Base-by-base conservation (phyloP, 2,797 vertebrate species). In the Hyperoplus immaculatus region DNA sequence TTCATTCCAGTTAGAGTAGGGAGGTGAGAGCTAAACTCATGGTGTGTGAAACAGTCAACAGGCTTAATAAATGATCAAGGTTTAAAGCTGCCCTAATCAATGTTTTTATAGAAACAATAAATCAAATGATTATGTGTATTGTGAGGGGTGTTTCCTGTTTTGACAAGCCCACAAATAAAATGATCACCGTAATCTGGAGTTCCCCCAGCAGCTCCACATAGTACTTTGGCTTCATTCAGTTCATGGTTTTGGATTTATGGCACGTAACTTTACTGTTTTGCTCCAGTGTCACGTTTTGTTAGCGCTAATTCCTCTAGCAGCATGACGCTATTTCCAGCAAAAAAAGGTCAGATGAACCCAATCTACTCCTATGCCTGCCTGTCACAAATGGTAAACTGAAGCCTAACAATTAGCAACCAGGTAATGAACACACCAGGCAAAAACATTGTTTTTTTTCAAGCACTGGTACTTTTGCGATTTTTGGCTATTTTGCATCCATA, bases 21-120 rank as follows among this genome's bases (percentile, higher is more conserved):
- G 45, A 15, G 51, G 47, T 55, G 29, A 29, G 12, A 71, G 69
- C 58, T 46, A 39, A 49, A 9, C 39, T 53, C 54, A 50, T 39
- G 58, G 59, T 58, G 29, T 62, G 41, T 59, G 29, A 12, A 78
- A 63, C 75, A 64, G 46, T 56, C 12, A 75, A 59, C 57, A 80
- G 21, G 56, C 42, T 62, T 21, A 55, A 73, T 68, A n/a, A 70
- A 68, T 70, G 11, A 66, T 70, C 2, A 58, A 50, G 15, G 54
- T 46, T 73, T 63, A 67, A 75, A 57, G 72, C 57, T 29, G 43
- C 8, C 6, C 42, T 38, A 47, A 72, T 69, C 13, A 65, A 70
- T 53, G 46, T 36, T 8, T 51, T 36, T 59, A 21, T 4, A 49
- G 18, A 10, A 56, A 38, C 21, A 51, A 43, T 29, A 51, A 57